Evolutionary conservation across 1,140 invertebrate genomes (phyloP).

Genomic region (Brachionus koreanus): DNA sequence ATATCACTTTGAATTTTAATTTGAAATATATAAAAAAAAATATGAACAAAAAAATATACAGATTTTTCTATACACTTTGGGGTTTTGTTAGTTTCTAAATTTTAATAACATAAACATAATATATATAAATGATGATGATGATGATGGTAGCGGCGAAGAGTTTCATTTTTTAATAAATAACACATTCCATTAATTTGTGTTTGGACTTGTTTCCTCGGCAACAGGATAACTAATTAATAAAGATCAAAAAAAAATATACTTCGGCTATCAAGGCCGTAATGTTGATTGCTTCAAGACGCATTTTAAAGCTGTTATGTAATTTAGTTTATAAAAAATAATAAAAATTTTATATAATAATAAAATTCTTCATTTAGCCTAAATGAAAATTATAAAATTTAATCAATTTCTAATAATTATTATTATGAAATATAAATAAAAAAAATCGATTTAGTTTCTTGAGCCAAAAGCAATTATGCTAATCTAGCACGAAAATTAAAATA

Average conservation of each 20-base stretch:
- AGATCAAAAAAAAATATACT: background rate
- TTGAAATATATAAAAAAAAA: constrained; percentile 28
- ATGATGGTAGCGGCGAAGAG: background rate
- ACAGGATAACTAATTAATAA: background rate
- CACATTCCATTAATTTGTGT: background rate
- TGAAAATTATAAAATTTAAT: background rate
- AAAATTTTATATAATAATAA: background rate
- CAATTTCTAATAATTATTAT: background rate
- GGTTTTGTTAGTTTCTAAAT: constrained; percentile 17
- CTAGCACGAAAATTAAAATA: background rate
- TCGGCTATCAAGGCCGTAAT: background rate
- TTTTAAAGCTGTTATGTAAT: background rate
- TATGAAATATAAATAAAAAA: background rate
- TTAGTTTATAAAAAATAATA: too few species aligned
- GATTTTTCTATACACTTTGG: constrained; percentile 14
- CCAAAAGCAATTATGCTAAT: background rate
- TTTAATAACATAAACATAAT: constrained; percentile 40
- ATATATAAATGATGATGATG: constrained; percentile 15
- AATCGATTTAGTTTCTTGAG: background rate
- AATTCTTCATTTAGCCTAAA: background rate
- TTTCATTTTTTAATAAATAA: background rate
- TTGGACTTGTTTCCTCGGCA: background rate
- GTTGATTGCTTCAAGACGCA: constrained; percentile 3
- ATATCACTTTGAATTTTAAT: constrained; percentile 34
- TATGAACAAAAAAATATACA: background rate